These are phyloP conservation scores for Drosophila infuscata DNA, from an alignment of 2,888 invertebrate species.

Conservation along the genomic window DNA sequence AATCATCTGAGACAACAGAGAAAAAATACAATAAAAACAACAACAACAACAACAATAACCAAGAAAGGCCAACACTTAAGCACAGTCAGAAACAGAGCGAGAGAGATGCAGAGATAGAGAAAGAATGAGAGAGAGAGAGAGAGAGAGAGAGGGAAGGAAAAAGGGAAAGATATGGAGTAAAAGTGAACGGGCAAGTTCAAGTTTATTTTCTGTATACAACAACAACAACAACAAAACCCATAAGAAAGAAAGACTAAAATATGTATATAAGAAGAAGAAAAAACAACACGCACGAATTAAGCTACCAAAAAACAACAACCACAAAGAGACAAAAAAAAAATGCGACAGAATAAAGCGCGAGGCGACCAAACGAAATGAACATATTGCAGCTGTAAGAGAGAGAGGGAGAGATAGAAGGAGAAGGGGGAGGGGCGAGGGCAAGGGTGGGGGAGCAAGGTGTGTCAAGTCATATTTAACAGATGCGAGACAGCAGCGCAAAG, in stretches of 20 bases:
- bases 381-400: conserved; percentile 15
- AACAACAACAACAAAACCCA: conserved; percentile 12
- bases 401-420: not conserved
- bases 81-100: conserved; percentile 2
- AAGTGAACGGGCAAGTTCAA: conserved; percentile 80
- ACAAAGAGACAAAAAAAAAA: conserved; percentile 45
- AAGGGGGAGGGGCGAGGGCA: not conserved
- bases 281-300: conserved; percentile 53
- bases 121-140: not conserved
- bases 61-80: conserved; percentile 4
- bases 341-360: conserved; percentile 62
- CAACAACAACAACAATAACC: conserved; percentile 12
- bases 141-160: conserved; percentile 4
- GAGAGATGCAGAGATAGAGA: not conserved
- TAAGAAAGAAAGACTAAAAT: conserved; percentile 46
- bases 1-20: conserved; percentile 44
- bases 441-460: conserved; percentile 19
- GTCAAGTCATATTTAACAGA: conserved; percentile 25
- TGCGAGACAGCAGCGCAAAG: not conserved
- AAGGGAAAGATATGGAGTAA: conserved; percentile 67
- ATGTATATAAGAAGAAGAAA: conserved; percentile 29
- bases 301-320: conserved; percentile 41
- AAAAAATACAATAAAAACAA: conserved; percentile 8
- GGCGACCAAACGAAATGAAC: conserved; percentile 6
- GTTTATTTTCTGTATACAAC: conserved; percentile 72